Evolutionary conservation across 53 echinoderm and acorn worm genomes (phyloP).

Genomic region (Patiria pectinifera): DNA sequence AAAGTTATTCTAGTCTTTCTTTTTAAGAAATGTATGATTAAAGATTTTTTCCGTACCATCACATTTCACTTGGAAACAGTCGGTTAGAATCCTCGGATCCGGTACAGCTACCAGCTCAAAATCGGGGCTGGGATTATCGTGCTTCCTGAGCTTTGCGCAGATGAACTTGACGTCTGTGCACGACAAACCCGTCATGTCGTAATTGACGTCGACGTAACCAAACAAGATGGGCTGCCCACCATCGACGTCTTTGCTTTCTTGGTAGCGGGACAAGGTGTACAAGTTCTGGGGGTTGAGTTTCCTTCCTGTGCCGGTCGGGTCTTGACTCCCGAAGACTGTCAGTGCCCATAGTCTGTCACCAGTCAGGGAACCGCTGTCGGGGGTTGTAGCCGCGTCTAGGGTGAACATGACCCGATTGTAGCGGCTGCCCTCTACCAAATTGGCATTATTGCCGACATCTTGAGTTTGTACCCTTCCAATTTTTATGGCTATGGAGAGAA

Average conservation of each 20-base stretch:
- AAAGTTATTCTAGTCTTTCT: background rate
- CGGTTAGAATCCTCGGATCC: constrained; percentile 76
- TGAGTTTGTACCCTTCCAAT: constrained; percentile 12
- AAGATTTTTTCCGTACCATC: constrained; percentile 60
- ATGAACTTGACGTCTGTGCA: constrained; percentile 83
- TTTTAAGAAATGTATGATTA: background rate
- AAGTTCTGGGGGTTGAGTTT: constrained; percentile 4
- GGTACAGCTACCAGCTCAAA: constrained; percentile 83
- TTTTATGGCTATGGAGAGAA: constrained; percentile 30
- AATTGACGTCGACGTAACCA: constrained; percentile 79
- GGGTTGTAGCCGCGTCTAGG: constrained; percentile 72
- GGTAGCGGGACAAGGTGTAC: constrained; percentile 70
- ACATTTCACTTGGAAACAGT: constrained; percentile 86
- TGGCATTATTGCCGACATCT: background rate
- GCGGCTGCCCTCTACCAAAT: constrained; percentile 66
- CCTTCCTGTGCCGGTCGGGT: constrained; percentile 58
- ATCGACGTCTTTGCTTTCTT: constrained; percentile 45
- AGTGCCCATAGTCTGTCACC: constrained; percentile 74
- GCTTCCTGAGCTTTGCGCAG: constrained; percentile 78
- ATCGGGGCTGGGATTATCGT: constrained; percentile 69
- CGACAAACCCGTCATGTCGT: constrained; percentile 81
- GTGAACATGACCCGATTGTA: constrained; percentile 79
- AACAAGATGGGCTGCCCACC: constrained; percentile 65
- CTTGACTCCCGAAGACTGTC: constrained; percentile 70
- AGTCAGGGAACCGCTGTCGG: constrained; percentile 77